Evolutionary conservation across 2,113 vertebrate species (phyloP).

Genomic region (Sander vitreus): DNA sequence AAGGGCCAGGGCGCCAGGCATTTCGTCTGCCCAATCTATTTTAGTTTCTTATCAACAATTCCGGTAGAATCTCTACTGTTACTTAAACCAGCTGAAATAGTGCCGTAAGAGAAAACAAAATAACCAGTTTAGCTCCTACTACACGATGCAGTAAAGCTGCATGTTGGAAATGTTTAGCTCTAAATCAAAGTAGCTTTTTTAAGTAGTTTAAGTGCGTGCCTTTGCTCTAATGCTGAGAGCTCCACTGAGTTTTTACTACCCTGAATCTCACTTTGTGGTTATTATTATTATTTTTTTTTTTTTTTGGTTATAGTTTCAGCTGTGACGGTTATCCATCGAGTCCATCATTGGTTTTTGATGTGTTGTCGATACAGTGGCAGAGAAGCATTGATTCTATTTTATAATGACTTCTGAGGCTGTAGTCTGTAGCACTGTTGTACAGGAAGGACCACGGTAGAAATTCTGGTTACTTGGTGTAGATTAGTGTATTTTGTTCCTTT

Average conservation of each 20-base stretch:
- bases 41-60: neutral
- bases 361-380: neutral
- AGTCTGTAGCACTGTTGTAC: neutral
- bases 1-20: too few relatives aligned
- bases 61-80: neutral
- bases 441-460: neutral
- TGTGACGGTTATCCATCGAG: neutral
- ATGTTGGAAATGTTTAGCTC: neutral
- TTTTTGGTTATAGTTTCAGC: neutral
- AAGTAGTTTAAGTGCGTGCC: neutral
- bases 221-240: neutral
- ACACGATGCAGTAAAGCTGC: neutral
- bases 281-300: neutral
- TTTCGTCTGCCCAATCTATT: neutral
- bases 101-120: neutral
- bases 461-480: constrained; percentile 1
- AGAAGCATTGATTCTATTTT: neutral
- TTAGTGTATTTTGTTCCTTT: neutral
- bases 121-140: neutral
- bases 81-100: neutral
- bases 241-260: neutral
- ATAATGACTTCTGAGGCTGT: neutral
- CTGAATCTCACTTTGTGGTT: neutral
- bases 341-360: neutral
- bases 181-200: neutral